A percentile compares a stretch with the other conserved stretches of the same genome.
phyloP scores from a whole-genome alignment of 2,888 invertebrate genomes.

The Lingula anatina region DNA sequence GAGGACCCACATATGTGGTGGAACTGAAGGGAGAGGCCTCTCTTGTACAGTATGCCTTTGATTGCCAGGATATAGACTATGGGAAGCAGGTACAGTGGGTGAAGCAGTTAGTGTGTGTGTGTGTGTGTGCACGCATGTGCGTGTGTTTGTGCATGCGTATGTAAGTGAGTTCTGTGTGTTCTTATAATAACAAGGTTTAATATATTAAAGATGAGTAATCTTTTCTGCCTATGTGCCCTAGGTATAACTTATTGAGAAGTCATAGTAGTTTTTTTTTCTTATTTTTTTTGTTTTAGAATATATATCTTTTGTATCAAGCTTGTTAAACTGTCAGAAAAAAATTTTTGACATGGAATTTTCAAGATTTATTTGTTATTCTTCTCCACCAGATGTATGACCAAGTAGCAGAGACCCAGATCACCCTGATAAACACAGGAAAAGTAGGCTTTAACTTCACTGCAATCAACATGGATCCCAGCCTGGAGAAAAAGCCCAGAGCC shows the following conservation, averaged over 20 bases:
- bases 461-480: slow-evolving; percentile 40
- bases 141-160: no score
- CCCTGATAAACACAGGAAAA: slow-evolving; percentile 45
- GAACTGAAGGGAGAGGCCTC: slow-evolving; percentile 49
- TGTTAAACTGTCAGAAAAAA: neutral
- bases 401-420: slow-evolving; percentile 37
- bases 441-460: slow-evolving; percentile 49
- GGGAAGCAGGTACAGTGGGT: slow-evolving; percentile 49
- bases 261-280: no score
- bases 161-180: no score
- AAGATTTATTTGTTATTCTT: neutral
- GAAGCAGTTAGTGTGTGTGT: no score
- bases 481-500: slow-evolving; percentile 34
- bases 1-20: slow-evolving; percentile 50
- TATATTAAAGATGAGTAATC: no score
- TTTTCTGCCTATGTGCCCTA: no score
- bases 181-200: slow-evolving; percentile 1
- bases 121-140: no score
- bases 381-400: slow-evolving; percentile 49
- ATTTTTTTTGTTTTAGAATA: no score
- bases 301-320: no score
- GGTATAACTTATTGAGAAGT: no score
- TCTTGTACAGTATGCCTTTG: slow-evolving; percentile 46
- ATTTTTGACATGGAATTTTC: neutral
- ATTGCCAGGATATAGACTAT: slow-evolving; percentile 45